phyloP scores from a whole-genome alignment of 2,797 vertebrate genomes.

The Neomorphus geoffroyi region DNA sequence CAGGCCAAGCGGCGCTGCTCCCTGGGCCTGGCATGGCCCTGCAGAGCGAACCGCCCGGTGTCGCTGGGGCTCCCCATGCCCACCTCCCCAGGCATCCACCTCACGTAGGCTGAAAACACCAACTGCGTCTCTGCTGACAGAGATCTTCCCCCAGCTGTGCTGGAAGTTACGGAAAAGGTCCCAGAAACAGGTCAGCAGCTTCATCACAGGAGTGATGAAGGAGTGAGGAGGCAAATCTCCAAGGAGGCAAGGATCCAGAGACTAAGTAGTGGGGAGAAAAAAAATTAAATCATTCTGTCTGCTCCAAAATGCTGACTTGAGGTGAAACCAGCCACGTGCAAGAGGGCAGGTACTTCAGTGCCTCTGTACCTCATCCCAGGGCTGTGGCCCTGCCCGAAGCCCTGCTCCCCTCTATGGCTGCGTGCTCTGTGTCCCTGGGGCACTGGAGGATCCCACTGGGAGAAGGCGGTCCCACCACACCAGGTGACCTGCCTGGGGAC shows the following conservation, averaged over 20 bases:
- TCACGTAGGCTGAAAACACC: rapidly evolving
- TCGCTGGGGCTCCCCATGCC: rapidly evolving
- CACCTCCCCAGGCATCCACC: neutral
- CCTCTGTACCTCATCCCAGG: rapidly evolving
- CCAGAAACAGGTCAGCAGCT: neutral
- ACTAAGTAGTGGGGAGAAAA: neutral
- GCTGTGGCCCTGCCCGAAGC: rapidly evolving
- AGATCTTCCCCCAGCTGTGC: neutral
- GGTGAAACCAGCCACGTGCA: rapidly evolving
- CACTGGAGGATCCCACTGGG: rapidly evolving
- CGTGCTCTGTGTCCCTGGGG: neutral
- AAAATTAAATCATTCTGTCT: neutral
- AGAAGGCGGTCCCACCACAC: neutral
- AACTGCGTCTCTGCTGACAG: neutral
- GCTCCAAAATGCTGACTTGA: neutral
- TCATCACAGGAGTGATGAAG: too few species aligned
- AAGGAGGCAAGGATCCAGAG: neutral
- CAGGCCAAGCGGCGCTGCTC: neutral
- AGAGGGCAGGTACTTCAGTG: neutral
- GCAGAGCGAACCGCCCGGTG: neutral
- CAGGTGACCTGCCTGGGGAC: neutral
- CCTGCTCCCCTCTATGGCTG: neutral
- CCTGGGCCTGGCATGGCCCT: neutral
- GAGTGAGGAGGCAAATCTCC: too few species aligned
- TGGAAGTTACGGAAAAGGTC: neutral